Base-by-base conservation (phyloP, 2,113 vertebrate species). In the Synodontis membranacea region DNA sequence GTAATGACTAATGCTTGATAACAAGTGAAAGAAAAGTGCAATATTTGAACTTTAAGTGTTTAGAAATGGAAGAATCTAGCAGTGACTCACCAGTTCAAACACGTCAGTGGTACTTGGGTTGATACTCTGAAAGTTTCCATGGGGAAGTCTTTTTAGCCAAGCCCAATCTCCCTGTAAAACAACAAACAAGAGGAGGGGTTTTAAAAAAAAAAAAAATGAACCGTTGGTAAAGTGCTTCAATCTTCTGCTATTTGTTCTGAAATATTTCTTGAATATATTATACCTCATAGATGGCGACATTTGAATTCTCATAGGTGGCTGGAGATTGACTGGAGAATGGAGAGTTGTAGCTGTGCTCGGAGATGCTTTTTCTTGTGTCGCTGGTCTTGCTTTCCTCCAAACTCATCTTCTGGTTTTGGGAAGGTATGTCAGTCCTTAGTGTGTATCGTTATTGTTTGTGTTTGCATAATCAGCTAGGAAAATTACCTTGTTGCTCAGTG, bases 301-400 rank as follows among this genome's bases (percentile, higher is more conserved):
- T 96, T 89, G 95, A 94, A 91, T 96, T 96, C 89, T 96, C 95
- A 4, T 93, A 91, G 46, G 95, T 96, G 88, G 93, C 95, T 0
- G 95, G 94, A 0, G 94, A 91, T 9, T 89, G 88, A 70, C 89
- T 91, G 54, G 94, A 92, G 70, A 91, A 84, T 0, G 88, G 90
- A 9, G 96, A 95, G 2, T 68, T 83, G 25, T 86, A 0, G 68
- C 94, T 95, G 62, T 60, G 86, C 8, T 93, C 91, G 17, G 95
- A 95, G 2, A 28, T 1, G 60, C 93, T 94, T 85, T 85, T 92
- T 80, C 83, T 89, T 25, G 88, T 80, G 44, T 89, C 92, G 1
- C 94, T 95, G 60, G 87, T 56, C 72, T 90, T 91, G 85, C 95
- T 94, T 87, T 94, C 93, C 2, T 94, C 93, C 79, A 91, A n/a